These are phyloP conservation scores for Ailurus styani DNA, from an alignment of 2,113 vertebrate genomes.

Conservation along the genomic window DNA sequence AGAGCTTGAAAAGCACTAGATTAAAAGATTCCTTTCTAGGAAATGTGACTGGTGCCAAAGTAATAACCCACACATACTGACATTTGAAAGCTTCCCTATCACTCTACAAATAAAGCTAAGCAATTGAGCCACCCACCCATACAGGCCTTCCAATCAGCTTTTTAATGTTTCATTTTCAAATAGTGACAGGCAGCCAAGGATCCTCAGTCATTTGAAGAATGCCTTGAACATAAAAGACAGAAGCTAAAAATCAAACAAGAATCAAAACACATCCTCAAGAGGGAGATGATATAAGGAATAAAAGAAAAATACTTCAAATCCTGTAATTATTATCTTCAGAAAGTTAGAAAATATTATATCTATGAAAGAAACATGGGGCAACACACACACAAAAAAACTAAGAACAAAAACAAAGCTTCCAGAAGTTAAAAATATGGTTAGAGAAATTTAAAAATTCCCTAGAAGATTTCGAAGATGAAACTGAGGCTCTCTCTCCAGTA, in stretches of 20 bases:
- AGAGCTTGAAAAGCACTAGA: neutral
- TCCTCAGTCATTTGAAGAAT: neutral
- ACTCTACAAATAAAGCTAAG: neutral
- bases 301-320: neutral
- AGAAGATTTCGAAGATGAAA: neutral
- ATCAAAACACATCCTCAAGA: neutral
- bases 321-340: neutral
- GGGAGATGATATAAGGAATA: neutral
- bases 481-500: neutral
- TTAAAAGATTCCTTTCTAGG: neutral
- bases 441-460: neutral
- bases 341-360: neutral
- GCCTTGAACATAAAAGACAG: neutral
- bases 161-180: conserved; percentile 30
- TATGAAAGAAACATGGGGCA: neutral
- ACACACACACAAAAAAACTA: neutral
- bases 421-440: neutral
- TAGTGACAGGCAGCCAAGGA: neutral
- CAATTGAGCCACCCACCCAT: neutral
- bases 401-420: neutral
- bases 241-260: conserved; percentile 13
- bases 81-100: neutral
- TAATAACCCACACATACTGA: neutral
- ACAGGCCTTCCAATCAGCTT: neutral
- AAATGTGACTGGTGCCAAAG: neutral